phyloP scores from a whole-genome alignment of 2,797 vertebrate species.

The Gymnopithys bicolor region DNA sequence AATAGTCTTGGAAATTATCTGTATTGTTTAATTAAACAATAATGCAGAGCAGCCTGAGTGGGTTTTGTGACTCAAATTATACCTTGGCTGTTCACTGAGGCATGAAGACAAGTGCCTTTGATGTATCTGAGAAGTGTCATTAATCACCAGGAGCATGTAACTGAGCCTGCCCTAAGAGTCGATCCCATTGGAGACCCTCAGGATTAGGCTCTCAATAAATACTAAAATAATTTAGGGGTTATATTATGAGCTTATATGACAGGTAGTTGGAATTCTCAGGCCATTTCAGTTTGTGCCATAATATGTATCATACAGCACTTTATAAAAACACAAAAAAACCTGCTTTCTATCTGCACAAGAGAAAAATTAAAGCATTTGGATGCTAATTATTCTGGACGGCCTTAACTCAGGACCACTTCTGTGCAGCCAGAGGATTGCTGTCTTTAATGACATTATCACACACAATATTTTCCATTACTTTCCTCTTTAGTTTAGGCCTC shows the following conservation, averaged over 20 bases:
- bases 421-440: fast-evolving
- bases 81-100: not conserved
- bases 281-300: not conserved
- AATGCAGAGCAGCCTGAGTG: not conserved
- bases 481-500: not conserved
- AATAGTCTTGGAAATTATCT: constrained; percentile 17
- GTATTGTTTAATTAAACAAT: constrained; percentile 31
- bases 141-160: not conserved
- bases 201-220: not conserved
- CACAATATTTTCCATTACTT: not conserved
- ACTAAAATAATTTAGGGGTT: not conserved
- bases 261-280: not conserved
- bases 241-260: not conserved
- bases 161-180: not conserved
- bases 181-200: not conserved
- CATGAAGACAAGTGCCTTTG: not conserved
- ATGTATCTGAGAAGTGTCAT: not conserved
- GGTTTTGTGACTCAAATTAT: not conserved
- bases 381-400: fast-evolving
- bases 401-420: not conserved
- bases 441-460: not conserved
- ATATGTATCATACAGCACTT: fast-evolving
- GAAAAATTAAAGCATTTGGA: not conserved
- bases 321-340: fast-evolving
- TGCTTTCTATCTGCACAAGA: not conserved